phyloP scores from a whole-genome alignment of 2,113 vertebrate genomes.

The Stigmatopora argus region DNA sequence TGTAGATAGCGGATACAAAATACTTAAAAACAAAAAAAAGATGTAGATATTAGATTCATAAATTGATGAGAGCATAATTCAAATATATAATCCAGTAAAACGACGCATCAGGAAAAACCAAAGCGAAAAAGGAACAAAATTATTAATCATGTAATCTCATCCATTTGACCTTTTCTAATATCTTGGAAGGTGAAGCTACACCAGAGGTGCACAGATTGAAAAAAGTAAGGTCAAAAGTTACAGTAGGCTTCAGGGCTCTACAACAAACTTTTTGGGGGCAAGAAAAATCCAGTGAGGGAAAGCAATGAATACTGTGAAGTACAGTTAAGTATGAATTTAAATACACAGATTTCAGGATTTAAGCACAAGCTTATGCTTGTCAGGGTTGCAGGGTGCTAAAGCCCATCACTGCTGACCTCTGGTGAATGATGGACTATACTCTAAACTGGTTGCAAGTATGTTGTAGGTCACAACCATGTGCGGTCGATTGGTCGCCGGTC shows the following conservation, averaged over 20 bases:
- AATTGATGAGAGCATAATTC: too few relatives aligned
- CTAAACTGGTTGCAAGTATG: too few relatives aligned
- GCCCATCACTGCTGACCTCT: too few relatives aligned
- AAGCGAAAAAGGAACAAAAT: conserved; percentile 22
- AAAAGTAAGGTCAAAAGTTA: conserved; percentile 32
- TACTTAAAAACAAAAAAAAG: conserved; percentile 3
- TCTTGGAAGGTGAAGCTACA: background rate
- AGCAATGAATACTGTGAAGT: conserved; percentile 10
- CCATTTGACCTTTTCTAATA: conserved; percentile 8
- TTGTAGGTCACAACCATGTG: too few relatives aligned
- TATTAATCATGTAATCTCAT: conserved; percentile 35
- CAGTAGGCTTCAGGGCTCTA: conserved; percentile 27
- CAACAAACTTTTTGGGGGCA: conserved; percentile 22
- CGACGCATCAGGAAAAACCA: background rate
- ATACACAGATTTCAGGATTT: conserved; percentile 13
- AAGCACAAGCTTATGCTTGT: too few relatives aligned
- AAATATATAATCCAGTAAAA: background rate
- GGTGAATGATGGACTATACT: too few relatives aligned
- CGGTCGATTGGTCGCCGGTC: too few relatives aligned
- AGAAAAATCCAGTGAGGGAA: background rate
- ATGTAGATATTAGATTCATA: too few relatives aligned
- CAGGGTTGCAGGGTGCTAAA: too few relatives aligned
- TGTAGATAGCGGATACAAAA: background rate
- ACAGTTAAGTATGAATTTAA: conserved; percentile 6
- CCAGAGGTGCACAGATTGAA: background rate